Evolutionary conservation across 1,140 invertebrate species (phyloP).

Genomic region (Wasmannia auropunctata): DNA sequence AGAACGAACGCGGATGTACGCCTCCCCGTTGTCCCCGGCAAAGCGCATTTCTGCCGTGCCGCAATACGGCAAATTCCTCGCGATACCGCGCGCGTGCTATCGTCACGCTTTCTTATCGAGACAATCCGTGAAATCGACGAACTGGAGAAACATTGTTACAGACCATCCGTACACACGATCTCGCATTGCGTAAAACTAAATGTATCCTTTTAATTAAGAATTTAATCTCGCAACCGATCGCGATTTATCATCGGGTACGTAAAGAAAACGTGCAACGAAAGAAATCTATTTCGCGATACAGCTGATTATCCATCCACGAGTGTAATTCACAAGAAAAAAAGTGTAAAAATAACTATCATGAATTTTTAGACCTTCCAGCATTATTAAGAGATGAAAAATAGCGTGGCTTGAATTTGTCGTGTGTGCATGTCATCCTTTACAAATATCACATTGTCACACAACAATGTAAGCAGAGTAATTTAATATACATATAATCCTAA

Average conservation of each 20-base stretch:
- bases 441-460: not conserved
- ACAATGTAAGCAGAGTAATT: not conserved
- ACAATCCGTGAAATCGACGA: not conserved
- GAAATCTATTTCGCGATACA: not conserved
- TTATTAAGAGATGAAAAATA: not conserved
- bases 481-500: not conserved
- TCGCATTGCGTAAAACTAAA: not conserved
- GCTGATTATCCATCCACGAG: not conserved
- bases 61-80: not conserved
- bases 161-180: not conserved
- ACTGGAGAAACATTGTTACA: not conserved
- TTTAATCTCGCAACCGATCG: constrained; percentile 16
- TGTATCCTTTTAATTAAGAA: not conserved
- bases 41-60: constrained; percentile 19
- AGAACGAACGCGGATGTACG: constrained; percentile 12
- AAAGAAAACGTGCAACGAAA: not conserved
- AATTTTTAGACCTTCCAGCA: not conserved
- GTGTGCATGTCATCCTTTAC: not conserved
- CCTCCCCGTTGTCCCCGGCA: not conserved
- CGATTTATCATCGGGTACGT: not conserved
- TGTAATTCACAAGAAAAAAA: not conserved
- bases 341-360: constrained; percentile 1
- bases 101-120: not conserved
- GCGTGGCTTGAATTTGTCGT: not conserved
- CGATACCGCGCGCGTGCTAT: not conserved